Base-by-base conservation (phyloP, 2,888 invertebrate genomes). In the Nasonia oneida region DNA sequence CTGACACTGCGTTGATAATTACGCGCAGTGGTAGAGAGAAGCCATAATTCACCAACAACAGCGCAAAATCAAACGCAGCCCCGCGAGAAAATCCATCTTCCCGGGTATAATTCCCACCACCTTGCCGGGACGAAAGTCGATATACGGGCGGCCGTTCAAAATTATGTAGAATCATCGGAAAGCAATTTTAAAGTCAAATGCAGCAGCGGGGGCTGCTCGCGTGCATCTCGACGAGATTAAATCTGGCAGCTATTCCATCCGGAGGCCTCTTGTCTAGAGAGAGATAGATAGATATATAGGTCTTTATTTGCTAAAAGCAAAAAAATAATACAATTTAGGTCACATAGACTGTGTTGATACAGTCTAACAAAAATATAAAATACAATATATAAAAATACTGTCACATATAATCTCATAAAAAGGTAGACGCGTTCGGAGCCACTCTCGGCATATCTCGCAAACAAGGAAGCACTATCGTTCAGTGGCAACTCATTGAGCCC, bases 151-250 rank as follows among this genome's bases (percentile, higher is more conserved):
- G 1, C 67, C 33, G 29, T 67, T 42, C 12, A n/a, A 77, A 74
- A 80, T 64, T 50, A 47, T 29, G 73, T 29, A 82, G 79, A 85
- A 85, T 71, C 33, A 83, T 86, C 61, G 80, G 71, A 57, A 75
- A 83, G 70, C 70, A 29, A 83, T 86, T 83, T 83, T 37, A 83
- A 83, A 86, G 81, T 86, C 83, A 86, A 86, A 81, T 83, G 61
- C 50, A 79, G 47, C 3, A 33, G 29, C 73, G 15, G 37, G 37
- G 37, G 37, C 5, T 2, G 33, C 3, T 83, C 57, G 83, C 71
- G 82, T 82, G 75, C 50, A 1, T 29, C 29, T 29, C 61, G 29
- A 71, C 61, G 29, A 71, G 81, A 75, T 74, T 74, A 61, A 57
- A 86, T 83, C 83, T 29, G 3, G 23, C 42, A 37, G 37, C 75